Evolutionary conservation across 1,140 invertebrate species (phyloP).

Genomic region (Polypedilum vanderplanki): DNA sequence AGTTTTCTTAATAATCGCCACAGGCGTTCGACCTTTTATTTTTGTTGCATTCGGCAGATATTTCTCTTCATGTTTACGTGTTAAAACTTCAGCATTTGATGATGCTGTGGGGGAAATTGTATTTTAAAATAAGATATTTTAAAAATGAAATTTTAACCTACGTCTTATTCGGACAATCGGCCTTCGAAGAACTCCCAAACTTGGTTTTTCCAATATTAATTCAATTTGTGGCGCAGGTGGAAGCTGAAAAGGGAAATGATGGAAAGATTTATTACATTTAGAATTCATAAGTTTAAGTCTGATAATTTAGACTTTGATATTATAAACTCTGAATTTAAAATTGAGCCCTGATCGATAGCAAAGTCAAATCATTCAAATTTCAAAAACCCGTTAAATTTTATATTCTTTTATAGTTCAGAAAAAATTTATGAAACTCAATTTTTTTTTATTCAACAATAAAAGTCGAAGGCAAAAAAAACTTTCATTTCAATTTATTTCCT

Average conservation of each 20-base stretch:
- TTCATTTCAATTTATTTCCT: too few relatives aligned
- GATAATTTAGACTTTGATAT: too few relatives aligned
- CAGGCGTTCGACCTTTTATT: constrained; percentile 42
- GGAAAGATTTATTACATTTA: constrained; percentile 24
- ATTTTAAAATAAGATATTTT: neutral
- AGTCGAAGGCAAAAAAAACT: too few relatives aligned
- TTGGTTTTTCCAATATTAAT: constrained; percentile 54
- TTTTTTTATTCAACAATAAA: too few relatives aligned
- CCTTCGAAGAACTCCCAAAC: constrained; percentile 51
- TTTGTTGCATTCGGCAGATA: constrained; percentile 31
- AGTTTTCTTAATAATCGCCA: constrained; percentile 43
- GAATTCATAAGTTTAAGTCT: constrained; percentile 28
- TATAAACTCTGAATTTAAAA: too few relatives aligned
- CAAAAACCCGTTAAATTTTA: too few relatives aligned
- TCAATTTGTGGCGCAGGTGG: constrained; percentile 54
- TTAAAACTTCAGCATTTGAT: constrained; percentile 47
- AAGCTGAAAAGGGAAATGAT: constrained; percentile 38
- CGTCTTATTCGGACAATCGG: constrained; percentile 53
- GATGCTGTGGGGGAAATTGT: constrained; percentile 40
- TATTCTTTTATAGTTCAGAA: too few relatives aligned
- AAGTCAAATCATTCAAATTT: too few relatives aligned
- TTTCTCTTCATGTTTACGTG: neutral
- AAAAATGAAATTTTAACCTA: constrained; percentile 42
- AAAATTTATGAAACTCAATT: too few relatives aligned
- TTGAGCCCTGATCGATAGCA: too few relatives aligned